These are phyloP conservation scores for Mesorhabditis belari DNA, from an alignment of 2,888 invertebrate genomes.

Conservation along the genomic window DNA sequence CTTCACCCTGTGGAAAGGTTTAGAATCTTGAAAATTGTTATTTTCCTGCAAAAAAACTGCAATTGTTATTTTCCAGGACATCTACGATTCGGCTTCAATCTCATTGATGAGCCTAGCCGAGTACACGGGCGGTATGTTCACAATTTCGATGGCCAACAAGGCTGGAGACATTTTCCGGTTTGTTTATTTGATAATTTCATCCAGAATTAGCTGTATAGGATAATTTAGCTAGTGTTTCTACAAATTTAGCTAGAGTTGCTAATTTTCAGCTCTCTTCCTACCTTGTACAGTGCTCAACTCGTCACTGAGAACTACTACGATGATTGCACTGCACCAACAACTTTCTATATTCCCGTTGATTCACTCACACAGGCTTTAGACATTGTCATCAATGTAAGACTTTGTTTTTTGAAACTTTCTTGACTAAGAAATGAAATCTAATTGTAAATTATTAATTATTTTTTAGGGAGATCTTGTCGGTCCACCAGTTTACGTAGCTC, in stretches of 20 bases:
- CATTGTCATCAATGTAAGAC: constrained; percentile 17
- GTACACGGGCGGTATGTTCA: constrained; percentile 23
- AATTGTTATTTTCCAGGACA: constrained; percentile 11
- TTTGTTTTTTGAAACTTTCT: too few relatives aligned
- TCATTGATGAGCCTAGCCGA: constrained; percentile 14
- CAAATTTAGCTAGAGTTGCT: background rate
- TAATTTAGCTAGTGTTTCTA: too few relatives aligned
- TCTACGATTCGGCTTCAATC: constrained; percentile 8
- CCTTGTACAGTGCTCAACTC: constrained; percentile 20
- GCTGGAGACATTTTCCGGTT: constrained; percentile 16
- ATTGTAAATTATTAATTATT: too few relatives aligned
- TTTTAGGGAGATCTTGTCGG: constrained; percentile 12
- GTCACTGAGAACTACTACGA: constrained; percentile 19
- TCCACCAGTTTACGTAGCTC: constrained; percentile 13
- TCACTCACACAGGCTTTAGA: constrained; percentile 30
- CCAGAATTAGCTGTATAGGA: too few relatives aligned
- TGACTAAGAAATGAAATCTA: too few relatives aligned
- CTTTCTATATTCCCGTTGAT: constrained; percentile 36
- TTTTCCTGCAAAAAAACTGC: too few relatives aligned
- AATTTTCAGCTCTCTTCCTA: constrained; percentile 24
- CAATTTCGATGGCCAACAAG: constrained; percentile 16
- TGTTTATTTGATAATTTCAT: background rate
- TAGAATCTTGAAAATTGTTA: too few relatives aligned
- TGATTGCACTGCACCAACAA: constrained; percentile 18
- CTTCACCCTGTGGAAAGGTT: constrained; percentile 28